Evolutionary conservation across 53 echinoderm and acorn worm genomes (phyloP).

Genomic region (Glandiceps talaboti): DNA sequence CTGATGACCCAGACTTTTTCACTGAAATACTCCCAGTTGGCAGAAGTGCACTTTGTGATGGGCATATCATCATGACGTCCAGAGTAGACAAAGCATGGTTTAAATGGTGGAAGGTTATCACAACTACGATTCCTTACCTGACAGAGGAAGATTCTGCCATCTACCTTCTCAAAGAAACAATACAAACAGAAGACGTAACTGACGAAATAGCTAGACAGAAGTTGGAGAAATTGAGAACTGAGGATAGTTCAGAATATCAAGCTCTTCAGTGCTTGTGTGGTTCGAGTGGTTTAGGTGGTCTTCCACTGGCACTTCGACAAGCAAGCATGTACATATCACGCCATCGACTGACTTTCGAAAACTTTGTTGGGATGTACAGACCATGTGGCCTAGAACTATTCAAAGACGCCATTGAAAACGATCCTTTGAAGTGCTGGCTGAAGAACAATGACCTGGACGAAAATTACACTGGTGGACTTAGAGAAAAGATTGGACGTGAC

Average conservation of each 20-base stretch:
- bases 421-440: background rate
- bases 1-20: background rate
- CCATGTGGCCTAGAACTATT: background rate
- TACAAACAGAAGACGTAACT: background rate
- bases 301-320: background rate
- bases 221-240: background rate
- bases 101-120: background rate
- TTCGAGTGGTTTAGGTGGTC: background rate
- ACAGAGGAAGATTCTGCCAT: background rate
- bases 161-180: background rate
- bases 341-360: background rate
- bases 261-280: background rate
- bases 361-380: too few relatives aligned
- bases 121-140: background rate
- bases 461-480: background rate
- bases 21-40: background rate
- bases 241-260: background rate
- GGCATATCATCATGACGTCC: background rate
- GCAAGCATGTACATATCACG: background rate
- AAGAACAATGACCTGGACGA: background rate
- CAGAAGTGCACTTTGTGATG: background rate
- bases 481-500: background rate
- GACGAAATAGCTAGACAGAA: background rate
- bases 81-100: background rate
- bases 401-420: background rate